Conservation (phyloP, 2,113 vertebrate genomes). For the Corvus hawaiiensis region DNA sequence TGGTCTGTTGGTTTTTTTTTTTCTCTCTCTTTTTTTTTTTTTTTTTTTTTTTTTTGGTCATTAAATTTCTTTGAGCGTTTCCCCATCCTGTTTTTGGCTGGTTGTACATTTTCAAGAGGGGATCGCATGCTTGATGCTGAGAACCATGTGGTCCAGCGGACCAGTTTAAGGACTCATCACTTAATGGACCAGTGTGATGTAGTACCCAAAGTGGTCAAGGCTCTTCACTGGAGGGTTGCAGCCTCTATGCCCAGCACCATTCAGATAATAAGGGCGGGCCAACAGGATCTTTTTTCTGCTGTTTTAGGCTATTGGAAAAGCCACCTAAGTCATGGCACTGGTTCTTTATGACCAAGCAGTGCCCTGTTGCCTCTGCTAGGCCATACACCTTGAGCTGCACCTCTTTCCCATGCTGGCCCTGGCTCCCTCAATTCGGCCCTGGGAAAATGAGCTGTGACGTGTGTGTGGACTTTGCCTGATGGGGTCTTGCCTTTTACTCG, state of each 20-base stretch:
- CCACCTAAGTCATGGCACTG: rapidly evolving
- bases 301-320: background rate
- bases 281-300: background rate
- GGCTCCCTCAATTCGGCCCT: background rate
- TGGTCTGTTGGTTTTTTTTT: background rate
- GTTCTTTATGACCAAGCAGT: background rate
- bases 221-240: background rate
- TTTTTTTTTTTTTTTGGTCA: too few relatives aligned
- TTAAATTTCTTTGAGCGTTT: background rate
- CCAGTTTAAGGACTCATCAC: background rate
- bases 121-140: background rate
- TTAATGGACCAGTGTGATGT: background rate
- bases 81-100: background rate
- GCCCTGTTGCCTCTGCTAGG: background rate
- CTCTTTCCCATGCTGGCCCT: background rate
- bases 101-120: background rate
- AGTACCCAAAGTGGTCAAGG: background rate
- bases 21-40: rapidly evolving
- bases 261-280: background rate
- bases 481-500: rapidly evolving
- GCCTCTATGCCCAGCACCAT: rapidly evolving
- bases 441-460: background rate
- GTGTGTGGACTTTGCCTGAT: rapidly evolving
- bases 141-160: background rate
- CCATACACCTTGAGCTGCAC: background rate